A percentile compares a stretch with the other conserved stretches of the same genome.
Evolutionary conservation across 2,797 vertebrate genomes (phyloP).

Genomic region (Micromesistius poutassou): DNA sequence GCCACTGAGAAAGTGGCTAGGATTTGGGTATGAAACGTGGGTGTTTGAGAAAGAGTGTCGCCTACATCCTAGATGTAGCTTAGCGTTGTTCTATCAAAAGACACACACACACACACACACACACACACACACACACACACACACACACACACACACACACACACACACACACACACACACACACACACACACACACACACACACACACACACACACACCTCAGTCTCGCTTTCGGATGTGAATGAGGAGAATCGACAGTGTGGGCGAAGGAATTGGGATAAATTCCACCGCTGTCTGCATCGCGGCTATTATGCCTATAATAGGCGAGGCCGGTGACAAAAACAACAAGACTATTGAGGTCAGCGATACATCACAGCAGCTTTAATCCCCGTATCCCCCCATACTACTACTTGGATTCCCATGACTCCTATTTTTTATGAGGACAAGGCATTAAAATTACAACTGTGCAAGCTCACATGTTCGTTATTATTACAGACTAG

Average conservation of each 20-base stretch:
- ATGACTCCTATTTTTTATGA: not conserved
- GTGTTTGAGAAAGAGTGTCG: too few species aligned
- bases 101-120: not conserved
- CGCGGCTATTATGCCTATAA: slow-evolving; percentile 30
- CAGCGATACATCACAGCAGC: slow-evolving; percentile 48
- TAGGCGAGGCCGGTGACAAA: slow-evolving; percentile 21
- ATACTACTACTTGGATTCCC: slow-evolving; percentile 13
- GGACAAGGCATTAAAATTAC: too few species aligned
- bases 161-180: slow-evolving; percentile 1
- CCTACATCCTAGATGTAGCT: too few species aligned
- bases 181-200: slow-evolving; percentile 1
- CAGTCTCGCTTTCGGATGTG: not conserved
- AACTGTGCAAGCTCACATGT: not conserved
- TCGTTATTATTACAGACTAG: not conserved
- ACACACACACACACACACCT: slow-evolving; percentile 6
- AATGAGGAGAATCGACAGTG: not conserved
- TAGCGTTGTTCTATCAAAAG: not conserved
- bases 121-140: too few species aligned
- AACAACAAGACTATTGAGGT: slow-evolving; percentile 41
- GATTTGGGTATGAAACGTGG: too few species aligned
- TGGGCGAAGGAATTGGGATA: slow-evolving; percentile 36
- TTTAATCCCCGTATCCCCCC: slow-evolving; percentile 13
- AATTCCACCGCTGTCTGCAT: slow-evolving; percentile 44
- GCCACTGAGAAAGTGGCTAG: too few species aligned
- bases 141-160: too few species aligned